Evolutionary conservation across 2,113 vertebrate species (phyloP).

Genomic region (Electrona antarctica): DNA sequence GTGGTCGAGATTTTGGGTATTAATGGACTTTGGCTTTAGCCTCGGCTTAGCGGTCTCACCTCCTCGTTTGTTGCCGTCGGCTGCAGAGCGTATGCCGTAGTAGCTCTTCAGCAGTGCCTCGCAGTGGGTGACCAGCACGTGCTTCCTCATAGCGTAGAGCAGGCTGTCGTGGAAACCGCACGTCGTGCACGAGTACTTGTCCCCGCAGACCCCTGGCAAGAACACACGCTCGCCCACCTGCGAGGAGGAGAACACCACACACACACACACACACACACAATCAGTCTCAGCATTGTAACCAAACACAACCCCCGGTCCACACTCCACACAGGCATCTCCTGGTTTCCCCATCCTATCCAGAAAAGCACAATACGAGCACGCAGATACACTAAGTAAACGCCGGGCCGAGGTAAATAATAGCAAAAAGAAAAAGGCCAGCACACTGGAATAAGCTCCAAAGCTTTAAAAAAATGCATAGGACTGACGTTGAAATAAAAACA

Average conservation of each 20-base stretch:
- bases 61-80: conserved; percentile 5
- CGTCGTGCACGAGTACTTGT: conserved; percentile 83
- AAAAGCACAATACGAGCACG: no score
- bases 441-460: no score
- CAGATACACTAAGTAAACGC: no score
- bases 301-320: background rate
- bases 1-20: no score
- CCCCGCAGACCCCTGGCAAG: conserved; percentile 64
- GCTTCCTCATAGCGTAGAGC: conserved; percentile 90
- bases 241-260: background rate
- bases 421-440: no score
- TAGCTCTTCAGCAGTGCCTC: conserved; percentile 78
- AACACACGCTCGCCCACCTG: conserved; percentile 61
- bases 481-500: no score
- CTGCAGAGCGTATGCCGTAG: conserved; percentile 79
- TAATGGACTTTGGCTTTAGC: no score
- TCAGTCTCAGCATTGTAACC: background rate
- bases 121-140: conserved; percentile 86
- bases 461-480: no score
- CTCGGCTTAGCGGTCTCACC: background rate
- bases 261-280: background rate
- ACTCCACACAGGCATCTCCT: no score
- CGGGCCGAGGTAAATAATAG: no score
- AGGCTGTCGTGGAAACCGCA: conserved; percentile 85
- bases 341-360: no score